A percentile compares a stretch with the other conserved stretches of the same genome.
Conservation (phyloP, 1,140 invertebrate genomes). For the Aleiodes sp. region DNA sequence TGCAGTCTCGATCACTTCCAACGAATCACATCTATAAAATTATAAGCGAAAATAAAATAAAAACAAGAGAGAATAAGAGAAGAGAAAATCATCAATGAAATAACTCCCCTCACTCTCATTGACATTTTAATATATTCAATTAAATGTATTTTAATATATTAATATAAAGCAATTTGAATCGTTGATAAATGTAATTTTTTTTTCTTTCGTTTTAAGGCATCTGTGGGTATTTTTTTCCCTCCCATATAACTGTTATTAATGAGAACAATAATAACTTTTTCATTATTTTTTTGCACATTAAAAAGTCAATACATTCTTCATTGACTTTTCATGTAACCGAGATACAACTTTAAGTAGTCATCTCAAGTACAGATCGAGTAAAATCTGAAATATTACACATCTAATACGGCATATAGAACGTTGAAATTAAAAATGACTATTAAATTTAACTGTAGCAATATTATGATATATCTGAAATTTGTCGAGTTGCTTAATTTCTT, state of each 20-base stretch:
- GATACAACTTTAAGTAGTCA: neutral
- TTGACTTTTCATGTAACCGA: neutral
- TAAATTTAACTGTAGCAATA: constrained; percentile 25
- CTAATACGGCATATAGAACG: constrained; percentile 28
- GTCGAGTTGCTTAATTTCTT: neutral
- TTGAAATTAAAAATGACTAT: constrained; percentile 38
- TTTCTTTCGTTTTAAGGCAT: constrained; percentile 38
- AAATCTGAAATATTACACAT: constrained; percentile 14
- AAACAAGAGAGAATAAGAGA: neutral
- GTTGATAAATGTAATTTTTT: too few relatives aligned
- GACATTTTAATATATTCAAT: constrained; percentile 24
- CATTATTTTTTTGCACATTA: neutral
- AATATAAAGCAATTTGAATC: constrained; percentile 33
- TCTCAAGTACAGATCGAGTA: constrained; percentile 7
- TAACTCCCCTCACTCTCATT: constrained; percentile 24
- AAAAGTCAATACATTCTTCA: neutral
- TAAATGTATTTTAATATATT: constrained; percentile 18
- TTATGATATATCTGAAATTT: constrained; percentile 21
- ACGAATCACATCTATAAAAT: neutral
- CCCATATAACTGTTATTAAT: neutral
- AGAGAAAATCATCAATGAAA: constrained; percentile 31
- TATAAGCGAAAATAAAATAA: neutral
- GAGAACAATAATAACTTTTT: neutral
- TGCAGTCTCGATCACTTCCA: neutral
- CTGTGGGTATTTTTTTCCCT: constrained; percentile 10